Evolutionary conservation across 1,140 invertebrate genomes (phyloP).

Genomic region (Bombyx mandarina): DNA sequence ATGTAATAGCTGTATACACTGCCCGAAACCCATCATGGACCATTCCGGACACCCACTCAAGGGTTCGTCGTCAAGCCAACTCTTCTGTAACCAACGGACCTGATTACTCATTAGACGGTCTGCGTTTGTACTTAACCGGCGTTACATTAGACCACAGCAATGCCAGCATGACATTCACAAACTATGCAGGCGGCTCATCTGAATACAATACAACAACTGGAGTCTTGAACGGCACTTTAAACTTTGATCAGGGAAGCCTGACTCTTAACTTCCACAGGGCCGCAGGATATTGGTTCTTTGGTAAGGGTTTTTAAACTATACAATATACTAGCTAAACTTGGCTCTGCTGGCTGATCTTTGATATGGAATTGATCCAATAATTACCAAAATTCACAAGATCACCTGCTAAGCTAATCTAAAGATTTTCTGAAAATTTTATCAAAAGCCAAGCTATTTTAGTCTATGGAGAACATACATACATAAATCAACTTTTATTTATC

Average conservation of each 20-base stretch:
- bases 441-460: too few relatives aligned
- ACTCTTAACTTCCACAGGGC: conserved; percentile 33
- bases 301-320: conserved; percentile 26
- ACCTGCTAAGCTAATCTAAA: too few relatives aligned
- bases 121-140: conserved; percentile 28
- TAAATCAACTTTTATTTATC: too few relatives aligned
- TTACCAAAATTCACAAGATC: too few relatives aligned
- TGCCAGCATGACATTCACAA: too few relatives aligned
- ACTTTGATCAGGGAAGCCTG: conserved; percentile 25
- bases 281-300: conserved; percentile 52
- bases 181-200: too few relatives aligned
- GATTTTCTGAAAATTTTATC: too few relatives aligned
- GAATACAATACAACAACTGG: conserved; percentile 10
- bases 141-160: conserved; percentile 15
- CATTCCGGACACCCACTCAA: conserved; percentile 27
- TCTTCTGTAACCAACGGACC: background rate
- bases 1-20: conserved; percentile 56
- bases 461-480: too few relatives aligned
- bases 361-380: too few relatives aligned
- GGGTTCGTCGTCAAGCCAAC: conserved; percentile 33
- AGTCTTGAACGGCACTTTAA: conserved; percentile 25
- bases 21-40: conserved; percentile 57
- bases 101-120: conserved; percentile 27
- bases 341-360: too few relatives aligned
- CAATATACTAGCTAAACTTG: too few relatives aligned